Evolutionary conservation across 2,888 invertebrate genomes (phyloP).

Genomic region (Metallyticus violacea): DNA sequence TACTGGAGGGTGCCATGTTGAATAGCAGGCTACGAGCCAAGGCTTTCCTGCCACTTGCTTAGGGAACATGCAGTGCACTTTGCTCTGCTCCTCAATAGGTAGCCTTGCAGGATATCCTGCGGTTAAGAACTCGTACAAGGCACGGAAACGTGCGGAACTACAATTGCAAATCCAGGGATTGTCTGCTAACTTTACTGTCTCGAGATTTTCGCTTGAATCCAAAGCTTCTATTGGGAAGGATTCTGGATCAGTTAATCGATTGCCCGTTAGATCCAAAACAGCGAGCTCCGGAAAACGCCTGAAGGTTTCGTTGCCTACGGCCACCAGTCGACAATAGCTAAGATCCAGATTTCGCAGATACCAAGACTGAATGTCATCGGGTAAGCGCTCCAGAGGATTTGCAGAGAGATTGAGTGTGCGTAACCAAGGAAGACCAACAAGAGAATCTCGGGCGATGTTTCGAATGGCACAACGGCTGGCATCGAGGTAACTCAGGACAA

Average conservation of each 20-base stretch:
- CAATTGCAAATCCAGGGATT: conserved; percentile 30
- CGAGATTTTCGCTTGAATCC: neutral
- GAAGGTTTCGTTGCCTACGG: conserved; percentile 21
- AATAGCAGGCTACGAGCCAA: conserved; percentile 19
- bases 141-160: conserved; percentile 1
- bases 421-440: conserved; percentile 3
- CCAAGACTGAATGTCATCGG: conserved; percentile 18
- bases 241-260: conserved; percentile 14
- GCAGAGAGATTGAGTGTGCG: conserved; percentile 10
- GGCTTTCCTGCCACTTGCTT: neutral
- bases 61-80: conserved; percentile 17
- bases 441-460: neutral
- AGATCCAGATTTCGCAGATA: conserved; percentile 17
- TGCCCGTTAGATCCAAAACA: conserved; percentile 11
- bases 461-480: conserved; percentile 13
- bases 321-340: conserved; percentile 7
- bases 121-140: conserved; percentile 15
- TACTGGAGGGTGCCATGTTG: neutral
- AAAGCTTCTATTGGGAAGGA: conserved; percentile 8
- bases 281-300: conserved; percentile 16
- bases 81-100: neutral
- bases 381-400: conserved; percentile 11
- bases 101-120: neutral
- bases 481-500: neutral
- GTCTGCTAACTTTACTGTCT: conserved; percentile 9